phyloP scores from a whole-genome alignment of 2,888 invertebrate species.

The Zhuqinia jingwanae region DNA sequence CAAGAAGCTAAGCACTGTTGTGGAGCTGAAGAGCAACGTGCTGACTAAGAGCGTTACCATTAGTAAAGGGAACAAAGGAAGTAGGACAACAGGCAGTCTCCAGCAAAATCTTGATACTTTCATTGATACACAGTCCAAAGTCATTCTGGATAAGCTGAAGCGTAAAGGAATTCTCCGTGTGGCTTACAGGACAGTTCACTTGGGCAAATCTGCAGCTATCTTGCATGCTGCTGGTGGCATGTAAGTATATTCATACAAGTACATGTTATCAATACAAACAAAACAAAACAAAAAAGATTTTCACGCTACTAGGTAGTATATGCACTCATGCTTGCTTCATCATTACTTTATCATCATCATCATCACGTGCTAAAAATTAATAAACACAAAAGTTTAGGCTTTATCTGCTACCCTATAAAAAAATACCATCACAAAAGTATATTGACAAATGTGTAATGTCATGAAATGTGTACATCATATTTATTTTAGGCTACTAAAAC shows the following conservation, averaged over 20 bases:
- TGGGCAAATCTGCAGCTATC: constrained; percentile 77
- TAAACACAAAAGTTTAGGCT: background rate
- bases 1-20: constrained; percentile 64
- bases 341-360: background rate
- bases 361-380: background rate
- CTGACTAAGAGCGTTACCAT: background rate
- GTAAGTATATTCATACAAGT: constrained; percentile 79
- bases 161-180: constrained; percentile 55
- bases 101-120: background rate
- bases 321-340: background rate
- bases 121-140: constrained; percentile 53
- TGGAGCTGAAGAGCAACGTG: constrained; percentile 44
- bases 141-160: constrained; percentile 50
- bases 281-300: background rate
- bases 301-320: background rate
- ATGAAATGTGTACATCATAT: background rate
- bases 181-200: constrained; percentile 39
- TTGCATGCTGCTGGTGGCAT: constrained; percentile 83
- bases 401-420: too few species aligned
- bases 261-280: background rate
- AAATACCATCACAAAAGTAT: too few species aligned
- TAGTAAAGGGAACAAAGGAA: constrained; percentile 52
- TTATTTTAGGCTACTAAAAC: constrained; percentile 43
- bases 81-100: constrained; percentile 49
- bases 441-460: too few species aligned